Conservation (phyloP, 2,113 vertebrate species). For the Campylomormyrus tamandua region DNA sequence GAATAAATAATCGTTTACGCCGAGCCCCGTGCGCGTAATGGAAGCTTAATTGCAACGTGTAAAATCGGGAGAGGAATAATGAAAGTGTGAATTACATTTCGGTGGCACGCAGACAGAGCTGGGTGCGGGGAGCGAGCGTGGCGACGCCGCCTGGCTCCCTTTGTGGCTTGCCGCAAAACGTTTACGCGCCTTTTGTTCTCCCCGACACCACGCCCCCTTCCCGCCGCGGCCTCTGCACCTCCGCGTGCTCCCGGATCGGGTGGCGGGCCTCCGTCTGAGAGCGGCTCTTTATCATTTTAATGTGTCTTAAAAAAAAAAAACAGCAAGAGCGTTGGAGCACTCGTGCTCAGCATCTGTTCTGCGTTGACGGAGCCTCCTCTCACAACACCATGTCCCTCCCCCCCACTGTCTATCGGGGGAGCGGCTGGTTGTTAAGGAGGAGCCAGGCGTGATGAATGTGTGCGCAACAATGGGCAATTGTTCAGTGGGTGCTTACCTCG, state of each 20-base stretch:
- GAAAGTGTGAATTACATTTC: conserved; percentile 23
- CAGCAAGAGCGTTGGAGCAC: background rate
- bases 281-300: conserved; percentile 7
- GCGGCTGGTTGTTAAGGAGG: conserved; percentile 11
- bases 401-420: background rate
- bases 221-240: background rate
- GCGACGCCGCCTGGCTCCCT: background rate
- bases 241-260: background rate
- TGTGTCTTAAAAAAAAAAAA: background rate
- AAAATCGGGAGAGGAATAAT: conserved; percentile 20
- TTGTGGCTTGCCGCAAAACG: background rate
- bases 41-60: conserved; percentile 22
- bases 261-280: background rate
- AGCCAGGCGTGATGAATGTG: conserved; percentile 7
- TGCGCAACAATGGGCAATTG: conserved; percentile 12
- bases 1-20: conserved; percentile 21
- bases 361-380: background rate
- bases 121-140: background rate
- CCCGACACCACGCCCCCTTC: background rate
- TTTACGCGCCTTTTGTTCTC: conserved; percentile 4
- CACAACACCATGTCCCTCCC: background rate
- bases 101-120: background rate
- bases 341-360: background rate
- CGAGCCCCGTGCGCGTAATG: conserved; percentile 16
- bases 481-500: conserved; percentile 13